Conservation (phyloP, 2,113 vertebrate genomes). For the Leiothrix lutea region DNA sequence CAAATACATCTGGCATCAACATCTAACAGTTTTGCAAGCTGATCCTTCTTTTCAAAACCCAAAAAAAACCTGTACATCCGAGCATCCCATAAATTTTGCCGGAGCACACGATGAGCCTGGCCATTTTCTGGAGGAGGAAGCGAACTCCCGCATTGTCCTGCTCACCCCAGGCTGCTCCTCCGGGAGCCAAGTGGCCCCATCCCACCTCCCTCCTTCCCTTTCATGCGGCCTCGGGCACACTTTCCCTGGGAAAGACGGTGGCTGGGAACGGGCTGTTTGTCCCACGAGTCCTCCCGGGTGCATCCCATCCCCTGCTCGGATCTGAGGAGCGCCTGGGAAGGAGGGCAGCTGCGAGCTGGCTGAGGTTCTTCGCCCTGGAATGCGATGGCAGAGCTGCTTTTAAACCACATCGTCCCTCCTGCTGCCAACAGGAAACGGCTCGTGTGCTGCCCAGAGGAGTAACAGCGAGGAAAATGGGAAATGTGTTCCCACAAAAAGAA, state of each 20-base stretch:
- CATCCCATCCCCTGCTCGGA: constrained; percentile 28
- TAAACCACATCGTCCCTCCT: neutral
- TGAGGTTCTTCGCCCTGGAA: neutral
- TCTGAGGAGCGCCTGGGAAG: neutral
- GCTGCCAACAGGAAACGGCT: neutral
- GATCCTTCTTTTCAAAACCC: neutral
- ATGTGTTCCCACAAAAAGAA: neutral
- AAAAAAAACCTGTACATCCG: neutral
- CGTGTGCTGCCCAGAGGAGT: neutral
- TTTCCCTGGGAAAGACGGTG: neutral
- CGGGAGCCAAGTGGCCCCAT: neutral
- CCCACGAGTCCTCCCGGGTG: neutral
- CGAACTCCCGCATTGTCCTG: neutral
- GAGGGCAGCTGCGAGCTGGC: constrained; percentile 30
- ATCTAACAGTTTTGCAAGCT: constrained; percentile 2
- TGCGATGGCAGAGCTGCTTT: neutral
- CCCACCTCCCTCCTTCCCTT: neutral
- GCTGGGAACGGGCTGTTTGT: neutral
- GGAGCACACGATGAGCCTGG: neutral
- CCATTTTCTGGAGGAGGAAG: neutral
- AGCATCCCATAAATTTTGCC: neutral
- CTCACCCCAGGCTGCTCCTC: neutral
- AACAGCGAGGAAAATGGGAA: neutral
- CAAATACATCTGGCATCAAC: constrained; percentile 53
- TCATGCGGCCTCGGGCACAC: neutral